Evolutionary conservation across 2,888 invertebrate genomes (phyloP).

Genomic region (Sipha maydis): DNA sequence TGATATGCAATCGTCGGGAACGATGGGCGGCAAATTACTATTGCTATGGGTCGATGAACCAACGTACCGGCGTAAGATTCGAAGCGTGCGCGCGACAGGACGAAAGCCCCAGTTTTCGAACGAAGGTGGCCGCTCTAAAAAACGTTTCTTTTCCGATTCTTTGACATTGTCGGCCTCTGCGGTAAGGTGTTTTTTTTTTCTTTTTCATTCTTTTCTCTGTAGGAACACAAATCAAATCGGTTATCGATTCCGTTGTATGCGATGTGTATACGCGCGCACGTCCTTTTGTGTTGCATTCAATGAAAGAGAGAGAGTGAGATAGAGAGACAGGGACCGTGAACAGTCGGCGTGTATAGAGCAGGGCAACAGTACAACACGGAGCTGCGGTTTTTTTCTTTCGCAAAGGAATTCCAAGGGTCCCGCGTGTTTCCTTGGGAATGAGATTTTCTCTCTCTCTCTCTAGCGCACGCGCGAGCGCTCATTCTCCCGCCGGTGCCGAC

Average conservation of each 20-base stretch:
- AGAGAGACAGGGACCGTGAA: neutral
- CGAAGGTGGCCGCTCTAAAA: neutral
- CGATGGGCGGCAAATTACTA: slow-evolving; percentile 33
- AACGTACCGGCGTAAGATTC: slow-evolving; percentile 4
- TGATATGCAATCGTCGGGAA: slow-evolving; percentile 35
- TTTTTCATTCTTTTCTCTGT: neutral
- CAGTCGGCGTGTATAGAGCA: neutral
- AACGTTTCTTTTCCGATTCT: neutral
- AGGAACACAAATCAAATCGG: slow-evolving; percentile 47
- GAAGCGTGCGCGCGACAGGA: neutral
- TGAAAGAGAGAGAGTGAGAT: neutral
- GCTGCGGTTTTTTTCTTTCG: slow-evolving; percentile 43
- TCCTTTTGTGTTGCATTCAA: neutral
- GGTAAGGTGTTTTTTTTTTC: neutral
- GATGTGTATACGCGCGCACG: neutral
- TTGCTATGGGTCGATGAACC: slow-evolving; percentile 50
- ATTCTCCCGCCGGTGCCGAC: neutral
- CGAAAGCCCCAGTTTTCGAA: neutral
- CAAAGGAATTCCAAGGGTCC: slow-evolving; percentile 57
- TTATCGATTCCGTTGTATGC: slow-evolving; percentile 38
- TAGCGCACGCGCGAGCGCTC: neutral
- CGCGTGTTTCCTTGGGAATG: slow-evolving; percentile 60
- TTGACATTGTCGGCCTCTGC: neutral
- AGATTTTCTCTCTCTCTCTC: slow-evolving; percentile 38
- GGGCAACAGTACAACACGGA: neutral